Percentiles rank a stretch among this genome's conserved stretches.
phyloP scores from a whole-genome alignment of 2,113 vertebrate genomes.

The Thalassarche chlororhynchos region DNA sequence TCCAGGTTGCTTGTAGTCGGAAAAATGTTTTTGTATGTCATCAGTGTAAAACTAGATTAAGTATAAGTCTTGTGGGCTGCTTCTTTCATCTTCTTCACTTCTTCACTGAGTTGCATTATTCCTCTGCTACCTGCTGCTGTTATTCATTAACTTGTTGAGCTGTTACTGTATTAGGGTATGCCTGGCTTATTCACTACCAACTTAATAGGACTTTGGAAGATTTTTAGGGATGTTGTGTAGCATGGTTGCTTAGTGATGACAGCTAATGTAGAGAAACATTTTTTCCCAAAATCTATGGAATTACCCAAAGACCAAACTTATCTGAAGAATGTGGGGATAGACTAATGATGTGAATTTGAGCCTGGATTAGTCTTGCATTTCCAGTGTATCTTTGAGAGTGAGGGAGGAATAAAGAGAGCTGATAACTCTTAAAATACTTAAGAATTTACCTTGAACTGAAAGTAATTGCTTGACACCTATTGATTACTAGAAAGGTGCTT shows the following conservation, averaged over 20 bases:
- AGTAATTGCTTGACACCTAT: not conserved
- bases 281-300: not conserved
- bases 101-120: not conserved
- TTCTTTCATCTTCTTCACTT: not conserved
- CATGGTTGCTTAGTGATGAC: not conserved
- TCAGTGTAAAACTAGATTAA: not conserved
- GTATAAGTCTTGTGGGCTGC: not conserved
- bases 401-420: not conserved
- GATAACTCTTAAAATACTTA: not conserved
- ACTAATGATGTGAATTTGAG: not conserved
- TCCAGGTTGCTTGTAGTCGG: not conserved
- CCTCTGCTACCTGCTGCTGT: not conserved
- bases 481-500: not conserved
- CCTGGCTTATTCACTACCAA: not conserved
- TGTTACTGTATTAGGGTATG: not conserved
- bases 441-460: not conserved
- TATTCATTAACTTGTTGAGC: not conserved
- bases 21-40: not conserved
- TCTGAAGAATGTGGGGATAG: not conserved
- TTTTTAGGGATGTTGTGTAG: not conserved
- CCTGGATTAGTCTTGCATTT: not conserved
- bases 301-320: fast-evolving
- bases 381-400: not conserved
- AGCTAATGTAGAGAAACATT: not conserved
- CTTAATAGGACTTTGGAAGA: not conserved